These are phyloP conservation scores for Pseudopipra pipra DNA, from an alignment of 2,113 vertebrate species.

Conservation along the genomic window DNA sequence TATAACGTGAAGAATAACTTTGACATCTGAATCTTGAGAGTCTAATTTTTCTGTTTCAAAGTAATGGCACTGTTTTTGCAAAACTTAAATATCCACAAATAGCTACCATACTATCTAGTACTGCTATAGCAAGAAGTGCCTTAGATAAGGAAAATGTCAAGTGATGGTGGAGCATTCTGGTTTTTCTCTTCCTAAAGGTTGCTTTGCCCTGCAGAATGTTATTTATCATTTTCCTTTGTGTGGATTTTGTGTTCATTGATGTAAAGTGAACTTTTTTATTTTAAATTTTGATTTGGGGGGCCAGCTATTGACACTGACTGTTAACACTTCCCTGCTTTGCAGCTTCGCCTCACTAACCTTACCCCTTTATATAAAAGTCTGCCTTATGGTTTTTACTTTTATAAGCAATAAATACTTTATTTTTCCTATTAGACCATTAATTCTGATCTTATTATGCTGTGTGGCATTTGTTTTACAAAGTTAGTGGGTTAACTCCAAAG, in stretches of 20 bases:
- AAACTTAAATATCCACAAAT: background rate
- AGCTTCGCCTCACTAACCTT: background rate
- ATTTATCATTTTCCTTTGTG: background rate
- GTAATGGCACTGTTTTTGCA: background rate
- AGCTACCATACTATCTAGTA: background rate
- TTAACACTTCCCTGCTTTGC: background rate
- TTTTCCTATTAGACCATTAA: conserved; percentile 30
- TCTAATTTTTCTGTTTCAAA: background rate
- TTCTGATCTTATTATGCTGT: conserved; percentile 4
- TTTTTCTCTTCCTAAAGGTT: background rate
- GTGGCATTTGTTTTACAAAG: background rate
- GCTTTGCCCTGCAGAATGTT: background rate
- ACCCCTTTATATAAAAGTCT: background rate
- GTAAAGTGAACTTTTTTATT: background rate
- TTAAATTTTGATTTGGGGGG: background rate
- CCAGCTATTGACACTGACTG: background rate
- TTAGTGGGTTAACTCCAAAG: background rate
- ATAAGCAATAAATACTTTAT: conserved; percentile 19
- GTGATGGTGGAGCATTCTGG: background rate
- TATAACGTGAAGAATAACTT: background rate
- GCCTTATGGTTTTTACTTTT: background rate
- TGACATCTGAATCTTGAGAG: background rate
- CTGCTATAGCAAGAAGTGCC: background rate
- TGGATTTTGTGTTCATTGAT: background rate
- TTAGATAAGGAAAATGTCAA: background rate